Evolutionary conservation across 2,888 invertebrate species (phyloP), one percentile per base, ranked within the genome.

Genomic region (Ophion slaviceki): DNA sequence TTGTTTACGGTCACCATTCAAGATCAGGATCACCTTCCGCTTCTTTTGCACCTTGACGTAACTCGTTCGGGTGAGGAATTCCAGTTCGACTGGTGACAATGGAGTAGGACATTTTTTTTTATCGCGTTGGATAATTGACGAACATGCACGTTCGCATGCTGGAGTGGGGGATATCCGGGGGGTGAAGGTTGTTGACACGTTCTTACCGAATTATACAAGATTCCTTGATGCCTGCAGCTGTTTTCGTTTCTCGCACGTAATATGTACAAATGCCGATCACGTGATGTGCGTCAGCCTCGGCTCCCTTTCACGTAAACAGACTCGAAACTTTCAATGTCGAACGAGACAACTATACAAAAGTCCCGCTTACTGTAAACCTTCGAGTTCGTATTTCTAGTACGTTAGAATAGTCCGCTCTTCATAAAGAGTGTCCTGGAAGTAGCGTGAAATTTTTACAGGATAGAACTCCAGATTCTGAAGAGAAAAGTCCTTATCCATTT

Each of bases 241-340:
- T 85, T 85, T 85, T 78, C 68, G 75, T 85, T 81, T 78, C 74
- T 78, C 59, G 57, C 64, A 71, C 62, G 59, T 57, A 45, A 85
- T 67, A 74, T 66, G 57, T 77, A 77, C 45, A 70, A 53, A 77
- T 36, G 67, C 67, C 61, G 45, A 80, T 62, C 77, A 84, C 80
- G 76, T 47, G 61, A n/a, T 59, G 14, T 53, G 67, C 47, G 57
- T 10, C 28, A n/a, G 11, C 70, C 45, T 45, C 24, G 47, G n/a
- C 36, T 28, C 53, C 47, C 68, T 62, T 40, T n/a, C 10, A 20
- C 57, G 47, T 36, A 28, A 45, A 14, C 47, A 36, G 24, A 20
- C 62, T 61, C 61, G 28, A 53, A 47, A 68, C 17, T 66, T 72
- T 67, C 76, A 66, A 62, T 61, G 20, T 14, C 24, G 67, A 74